Conservation (phyloP, 64 coral and sea anemone species). For the Porites lutea region DNA sequence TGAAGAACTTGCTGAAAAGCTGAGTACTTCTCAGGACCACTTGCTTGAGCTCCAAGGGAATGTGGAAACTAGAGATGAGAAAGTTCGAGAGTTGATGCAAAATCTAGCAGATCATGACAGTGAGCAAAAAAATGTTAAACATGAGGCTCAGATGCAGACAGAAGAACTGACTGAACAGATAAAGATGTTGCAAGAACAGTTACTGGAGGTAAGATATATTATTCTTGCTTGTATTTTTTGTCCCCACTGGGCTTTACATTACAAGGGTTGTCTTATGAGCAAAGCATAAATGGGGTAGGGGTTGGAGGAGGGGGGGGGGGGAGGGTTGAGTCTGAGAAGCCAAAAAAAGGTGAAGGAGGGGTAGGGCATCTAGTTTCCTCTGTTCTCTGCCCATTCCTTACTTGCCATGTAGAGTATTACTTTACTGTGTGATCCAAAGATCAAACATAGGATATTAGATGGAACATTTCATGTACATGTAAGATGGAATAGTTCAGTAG, state of each 20-base stretch:
- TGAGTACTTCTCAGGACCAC: slow-evolving; percentile 68
- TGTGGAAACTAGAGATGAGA: slow-evolving; percentile 68
- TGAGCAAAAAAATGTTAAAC: slow-evolving; percentile 66
- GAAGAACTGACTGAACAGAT: slow-evolving; percentile 78
- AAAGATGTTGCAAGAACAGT: slow-evolving; percentile 82
- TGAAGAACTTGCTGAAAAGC: slow-evolving; percentile 71
- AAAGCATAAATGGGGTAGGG: no score
- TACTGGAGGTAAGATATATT: slow-evolving; percentile 41
- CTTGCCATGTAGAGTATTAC: no score
- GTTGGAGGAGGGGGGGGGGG: no score
- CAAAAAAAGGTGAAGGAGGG: no score
- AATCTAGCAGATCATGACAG: slow-evolving; percentile 51
- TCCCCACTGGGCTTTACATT: background rate
- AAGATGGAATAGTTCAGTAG: no score
- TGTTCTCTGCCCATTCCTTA: no score
- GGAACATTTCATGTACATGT: no score
- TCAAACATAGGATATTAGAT: no score
- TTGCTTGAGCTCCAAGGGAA: slow-evolving; percentile 75
- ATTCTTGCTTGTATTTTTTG: background rate
- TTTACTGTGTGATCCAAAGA: no score
- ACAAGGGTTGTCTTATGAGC: no score
- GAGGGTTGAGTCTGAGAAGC: no score
- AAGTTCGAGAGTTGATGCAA: slow-evolving; percentile 54
- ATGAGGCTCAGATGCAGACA: slow-evolving; percentile 72
- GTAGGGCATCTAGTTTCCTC: no score